Percentiles rank a stretch among this genome's conserved stretches.
These are phyloP conservation scores for Lepidothrix coronata DNA, from an alignment of 2,113 vertebrate species.

Conservation along the genomic window DNA sequence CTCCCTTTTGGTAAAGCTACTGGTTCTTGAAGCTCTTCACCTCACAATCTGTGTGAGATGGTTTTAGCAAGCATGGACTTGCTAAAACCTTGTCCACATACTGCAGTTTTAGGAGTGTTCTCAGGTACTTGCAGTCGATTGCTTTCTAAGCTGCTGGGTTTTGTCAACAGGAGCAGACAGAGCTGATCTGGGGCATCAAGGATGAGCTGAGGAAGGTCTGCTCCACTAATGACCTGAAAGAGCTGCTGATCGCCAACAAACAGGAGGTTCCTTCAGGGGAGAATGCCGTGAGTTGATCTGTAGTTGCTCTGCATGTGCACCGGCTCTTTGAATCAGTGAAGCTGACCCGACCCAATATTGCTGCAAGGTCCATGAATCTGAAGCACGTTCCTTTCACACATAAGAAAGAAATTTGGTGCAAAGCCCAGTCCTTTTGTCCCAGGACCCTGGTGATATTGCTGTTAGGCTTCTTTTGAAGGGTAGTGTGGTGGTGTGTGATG, in stretches of 20 bases:
- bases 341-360: neutral
- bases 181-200: conserved; percentile 93
- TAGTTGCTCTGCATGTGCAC: neutral
- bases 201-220: conserved; percentile 92
- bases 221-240: conserved; percentile 90
- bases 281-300: conserved; percentile 82
- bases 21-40: neutral
- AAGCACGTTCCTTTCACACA: neutral
- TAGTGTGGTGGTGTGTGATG: neutral
- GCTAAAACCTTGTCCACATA: neutral
- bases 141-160: neutral
- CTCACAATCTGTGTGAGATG: neutral
- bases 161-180: conserved; percentile 84
- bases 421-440: neutral
- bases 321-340: neutral
- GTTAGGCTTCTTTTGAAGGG: neutral
- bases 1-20: neutral
- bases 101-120: neutral
- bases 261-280: conserved; percentile 94
- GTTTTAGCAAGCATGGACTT: neutral
- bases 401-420: neutral
- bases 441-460: neutral
- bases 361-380: neutral
- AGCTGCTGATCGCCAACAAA: conserved; percentile 92
- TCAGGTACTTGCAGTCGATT: neutral